phyloP scores from a whole-genome alignment of 2,888 invertebrate genomes.

The Xestobium rufovillosum region DNA sequence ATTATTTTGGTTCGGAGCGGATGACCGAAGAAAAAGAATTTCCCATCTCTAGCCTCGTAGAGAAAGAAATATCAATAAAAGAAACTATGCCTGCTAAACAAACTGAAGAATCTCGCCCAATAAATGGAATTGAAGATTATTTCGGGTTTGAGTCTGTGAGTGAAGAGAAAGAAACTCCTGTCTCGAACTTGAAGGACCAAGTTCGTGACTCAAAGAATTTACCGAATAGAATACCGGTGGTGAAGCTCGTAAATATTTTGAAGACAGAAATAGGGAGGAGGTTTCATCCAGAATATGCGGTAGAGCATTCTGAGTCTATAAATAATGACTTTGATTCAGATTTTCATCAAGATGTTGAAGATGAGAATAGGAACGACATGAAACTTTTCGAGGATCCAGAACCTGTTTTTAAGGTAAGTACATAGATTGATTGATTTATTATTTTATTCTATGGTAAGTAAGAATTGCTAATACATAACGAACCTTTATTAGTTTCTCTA shows the following conservation, averaged over 20 bases:
- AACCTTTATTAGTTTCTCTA: too few relatives aligned
- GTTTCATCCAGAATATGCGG: too few relatives aligned
- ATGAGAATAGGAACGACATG: neutral
- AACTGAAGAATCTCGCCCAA: neutral
- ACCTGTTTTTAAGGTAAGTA: too few relatives aligned
- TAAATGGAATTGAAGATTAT: conserved; percentile 4
- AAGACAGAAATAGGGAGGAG: neutral
- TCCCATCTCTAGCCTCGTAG: too few relatives aligned
- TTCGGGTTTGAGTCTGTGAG: conserved; percentile 13
- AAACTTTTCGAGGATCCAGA: neutral
- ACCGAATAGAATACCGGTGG: neutral
- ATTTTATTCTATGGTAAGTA: too few relatives aligned
- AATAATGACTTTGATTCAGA: neutral
- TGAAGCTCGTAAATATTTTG: neutral
- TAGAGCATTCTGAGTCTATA: neutral
- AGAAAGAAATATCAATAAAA: too few relatives aligned
- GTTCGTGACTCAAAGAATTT: neutral
- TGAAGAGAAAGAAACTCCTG: conserved; percentile 5
- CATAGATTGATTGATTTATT: too few relatives aligned
- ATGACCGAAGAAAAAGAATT: too few relatives aligned
- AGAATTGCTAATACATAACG: too few relatives aligned
- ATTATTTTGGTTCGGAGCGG: too few relatives aligned
- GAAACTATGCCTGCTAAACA: neutral
- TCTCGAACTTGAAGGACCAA: neutral
- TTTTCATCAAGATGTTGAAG: neutral